A percentile compares a stretch with the other conserved stretches of the same genome.
phyloP scores from a whole-genome alignment of 2,888 invertebrate species.

The Drosophila lacicola region DNA sequence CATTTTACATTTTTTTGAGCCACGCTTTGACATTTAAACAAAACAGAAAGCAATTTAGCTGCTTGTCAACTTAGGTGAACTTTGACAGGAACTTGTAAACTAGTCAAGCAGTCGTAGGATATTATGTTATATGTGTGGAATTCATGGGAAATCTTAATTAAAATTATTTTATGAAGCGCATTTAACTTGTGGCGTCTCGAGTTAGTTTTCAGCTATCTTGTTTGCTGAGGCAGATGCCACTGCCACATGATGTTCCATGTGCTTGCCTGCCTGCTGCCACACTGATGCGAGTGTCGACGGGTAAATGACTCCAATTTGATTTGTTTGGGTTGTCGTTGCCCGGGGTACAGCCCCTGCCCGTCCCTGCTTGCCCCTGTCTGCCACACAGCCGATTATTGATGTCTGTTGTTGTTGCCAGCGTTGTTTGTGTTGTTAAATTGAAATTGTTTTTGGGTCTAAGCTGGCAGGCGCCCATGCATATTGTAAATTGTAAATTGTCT shows the following conservation, averaged over 20 bases:
- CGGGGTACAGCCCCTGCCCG: background rate
- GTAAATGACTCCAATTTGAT: conserved; percentile 80
- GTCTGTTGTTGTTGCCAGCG: conserved; percentile 34
- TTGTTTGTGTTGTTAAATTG: conserved; percentile 56
- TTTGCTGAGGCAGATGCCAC: conserved; percentile 56
- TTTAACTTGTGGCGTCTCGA: conserved; percentile 22
- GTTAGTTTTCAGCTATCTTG: conserved; percentile 24
- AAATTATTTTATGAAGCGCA: conserved; percentile 35
- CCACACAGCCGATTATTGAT: conserved; percentile 42
- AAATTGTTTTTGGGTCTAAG: conserved; percentile 58
- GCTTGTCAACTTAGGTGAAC: background rate
- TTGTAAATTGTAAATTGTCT: conserved; percentile 77
- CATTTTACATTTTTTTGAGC: background rate
- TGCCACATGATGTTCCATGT: conserved; percentile 45
- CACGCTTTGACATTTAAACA: background rate
- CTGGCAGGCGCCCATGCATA: conserved; percentile 51
- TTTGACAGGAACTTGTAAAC: background rate
- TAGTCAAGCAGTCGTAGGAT: background rate
- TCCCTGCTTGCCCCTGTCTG: background rate
- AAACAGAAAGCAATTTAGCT: background rate
- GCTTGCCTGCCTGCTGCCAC: background rate
- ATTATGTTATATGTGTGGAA: conserved; percentile 3
- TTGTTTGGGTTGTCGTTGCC: conserved; percentile 63
- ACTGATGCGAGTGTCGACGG: conserved; percentile 63
- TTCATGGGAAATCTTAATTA: conserved; percentile 9